Conservation (phyloP, 2,797 vertebrate genomes). For the Varecia variegata region DNA sequence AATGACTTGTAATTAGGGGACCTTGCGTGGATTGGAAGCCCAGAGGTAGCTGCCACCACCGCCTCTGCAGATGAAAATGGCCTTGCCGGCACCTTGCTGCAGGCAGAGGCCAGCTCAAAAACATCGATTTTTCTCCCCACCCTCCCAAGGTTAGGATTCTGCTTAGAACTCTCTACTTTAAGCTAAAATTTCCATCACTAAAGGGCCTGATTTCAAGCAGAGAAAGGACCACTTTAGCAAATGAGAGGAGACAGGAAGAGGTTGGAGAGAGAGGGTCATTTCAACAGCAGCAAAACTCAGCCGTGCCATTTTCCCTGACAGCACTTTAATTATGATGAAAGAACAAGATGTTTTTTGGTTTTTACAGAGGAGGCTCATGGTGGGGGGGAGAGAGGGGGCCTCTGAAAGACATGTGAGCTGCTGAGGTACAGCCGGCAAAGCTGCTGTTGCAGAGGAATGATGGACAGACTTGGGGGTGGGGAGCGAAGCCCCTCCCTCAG, state of each 20-base stretch:
- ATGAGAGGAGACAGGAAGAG: neutral
- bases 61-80: neutral
- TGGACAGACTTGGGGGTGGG: constrained; percentile 75
- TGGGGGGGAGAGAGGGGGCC: neutral
- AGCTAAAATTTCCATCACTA: constrained; percentile 42
- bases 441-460: constrained; percentile 68
- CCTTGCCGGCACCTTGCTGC: neutral
- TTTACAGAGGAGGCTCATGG: neutral
- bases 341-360: constrained; percentile 42
- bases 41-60: accelerated
- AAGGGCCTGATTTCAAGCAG: constrained; percentile 31
- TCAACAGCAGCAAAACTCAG: constrained; percentile 35
- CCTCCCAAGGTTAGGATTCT: constrained; percentile 30
- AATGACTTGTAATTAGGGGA: neutral
- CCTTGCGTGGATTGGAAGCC: neutral
- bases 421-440: neutral
- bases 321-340: constrained; percentile 61
- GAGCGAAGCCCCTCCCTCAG: constrained; percentile 73
- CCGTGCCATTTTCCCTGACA: constrained; percentile 48
- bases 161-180: neutral
- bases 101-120: neutral
- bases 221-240: constrained; percentile 63
- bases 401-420: constrained; percentile 47
- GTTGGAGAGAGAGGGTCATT: constrained; percentile 35
- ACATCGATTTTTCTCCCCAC: neutral